phyloP scores from a whole-genome alignment of 2,888 invertebrate species.

The Nudaria mundana region DNA sequence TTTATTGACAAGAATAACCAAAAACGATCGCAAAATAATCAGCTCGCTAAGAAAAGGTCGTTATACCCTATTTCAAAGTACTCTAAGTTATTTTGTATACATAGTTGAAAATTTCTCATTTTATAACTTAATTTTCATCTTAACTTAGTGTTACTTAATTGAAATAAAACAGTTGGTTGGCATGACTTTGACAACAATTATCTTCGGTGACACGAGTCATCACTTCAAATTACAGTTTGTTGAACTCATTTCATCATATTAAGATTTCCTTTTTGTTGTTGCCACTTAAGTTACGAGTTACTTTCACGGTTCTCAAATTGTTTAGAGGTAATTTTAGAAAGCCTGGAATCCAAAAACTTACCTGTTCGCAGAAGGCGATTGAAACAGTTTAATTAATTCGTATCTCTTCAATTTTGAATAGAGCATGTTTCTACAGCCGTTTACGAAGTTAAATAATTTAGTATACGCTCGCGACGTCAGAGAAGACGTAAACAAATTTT shows the following conservation, averaged over 20 bases:
- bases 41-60: too few species aligned
- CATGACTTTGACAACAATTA: constrained; percentile 1
- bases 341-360: too few species aligned
- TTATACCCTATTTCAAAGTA: too few species aligned
- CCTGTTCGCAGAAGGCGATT: constrained; percentile 20
- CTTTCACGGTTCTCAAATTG: constrained; percentile 23
- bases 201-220: constrained; percentile 1
- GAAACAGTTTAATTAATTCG: constrained; percentile 36
- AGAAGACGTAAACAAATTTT: constrained; percentile 25
- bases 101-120: too few species aligned
- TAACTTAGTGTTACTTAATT: too few species aligned
- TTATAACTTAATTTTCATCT: too few species aligned
- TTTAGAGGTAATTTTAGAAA: constrained; percentile 29
- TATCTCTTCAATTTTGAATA: constrained; percentile 17
- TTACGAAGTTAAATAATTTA: constrained; percentile 34
- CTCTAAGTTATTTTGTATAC: too few species aligned
- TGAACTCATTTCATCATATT: constrained; percentile 4
- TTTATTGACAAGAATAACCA: too few species aligned
- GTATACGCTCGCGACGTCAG: constrained; percentile 16
- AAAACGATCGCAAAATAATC: too few species aligned
- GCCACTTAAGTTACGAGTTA: constrained; percentile 12
- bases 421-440: constrained; percentile 30
- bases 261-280: constrained; percentile 9
- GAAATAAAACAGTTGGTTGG: too few species aligned
- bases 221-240: constrained; percentile 1